Evolutionary conservation across 2,797 vertebrate species (phyloP).

Genomic region (Pangasius macronema): DNA sequence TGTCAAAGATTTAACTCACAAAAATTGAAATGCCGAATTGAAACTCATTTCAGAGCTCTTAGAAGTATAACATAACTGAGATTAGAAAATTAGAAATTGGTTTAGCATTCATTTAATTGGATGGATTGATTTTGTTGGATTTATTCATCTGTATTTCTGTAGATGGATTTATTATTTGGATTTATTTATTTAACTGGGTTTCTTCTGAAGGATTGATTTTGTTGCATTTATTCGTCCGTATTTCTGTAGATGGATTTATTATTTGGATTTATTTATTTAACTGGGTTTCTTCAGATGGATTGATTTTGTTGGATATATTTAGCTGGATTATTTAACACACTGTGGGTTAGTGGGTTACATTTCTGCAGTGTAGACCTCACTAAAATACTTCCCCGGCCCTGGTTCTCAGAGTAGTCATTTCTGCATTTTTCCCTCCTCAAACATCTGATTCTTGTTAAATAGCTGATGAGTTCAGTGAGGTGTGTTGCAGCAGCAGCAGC

Average conservation of each 20-base stretch:
- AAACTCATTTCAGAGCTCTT: not conserved
- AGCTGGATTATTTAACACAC: not conserved
- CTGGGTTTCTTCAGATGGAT: not conserved
- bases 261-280: not conserved
- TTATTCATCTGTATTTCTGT: not conserved
- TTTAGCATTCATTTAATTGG: not conserved
- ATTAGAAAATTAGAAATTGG: not conserved
- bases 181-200: not conserved
- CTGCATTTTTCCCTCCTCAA: not conserved
- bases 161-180: not conserved
- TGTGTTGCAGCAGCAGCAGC: not conserved
- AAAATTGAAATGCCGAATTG: no score
- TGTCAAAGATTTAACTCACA: not conserved
- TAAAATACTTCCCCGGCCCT: not conserved
- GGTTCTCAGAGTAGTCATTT: not conserved
- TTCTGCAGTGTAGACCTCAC: not conserved
- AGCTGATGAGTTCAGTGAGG: constrained; percentile 10
- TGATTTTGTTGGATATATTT: not conserved
- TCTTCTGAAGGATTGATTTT: not conserved
- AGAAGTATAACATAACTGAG: not conserved
- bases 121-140: not conserved
- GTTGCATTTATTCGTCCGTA: not conserved
- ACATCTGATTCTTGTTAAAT: constrained; percentile 30
- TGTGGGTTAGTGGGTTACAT: not conserved
- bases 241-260: not conserved